phyloP scores from a whole-genome alignment of 2,113 vertebrate species.

The Kryptolebias marmoratus region DNA sequence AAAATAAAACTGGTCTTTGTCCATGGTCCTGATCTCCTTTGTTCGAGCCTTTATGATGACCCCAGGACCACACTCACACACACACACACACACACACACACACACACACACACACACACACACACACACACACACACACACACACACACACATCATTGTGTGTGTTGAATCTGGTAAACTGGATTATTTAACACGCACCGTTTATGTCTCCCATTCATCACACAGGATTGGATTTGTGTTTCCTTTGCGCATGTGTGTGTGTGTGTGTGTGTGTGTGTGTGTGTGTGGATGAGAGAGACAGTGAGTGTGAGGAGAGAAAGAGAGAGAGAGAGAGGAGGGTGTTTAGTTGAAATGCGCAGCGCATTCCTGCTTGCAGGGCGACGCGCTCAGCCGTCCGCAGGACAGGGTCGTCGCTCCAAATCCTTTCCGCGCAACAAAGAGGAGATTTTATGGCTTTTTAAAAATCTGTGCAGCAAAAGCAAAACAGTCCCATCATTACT shows the following conservation, averaged over 20 bases:
- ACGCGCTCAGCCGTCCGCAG: constrained; percentile 33
- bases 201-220: constrained; percentile 39
- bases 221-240: constrained; percentile 17
- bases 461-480: background rate
- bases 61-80: background rate
- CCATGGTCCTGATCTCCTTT: background rate
- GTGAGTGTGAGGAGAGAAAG: background rate
- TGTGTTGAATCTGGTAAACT: constrained; percentile 19
- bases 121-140: background rate
- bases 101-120: background rate
- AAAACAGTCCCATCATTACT: background rate
- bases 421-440: background rate
- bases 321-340: background rate
- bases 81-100: background rate
- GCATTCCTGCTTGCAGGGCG: constrained; percentile 57
- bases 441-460: background rate
- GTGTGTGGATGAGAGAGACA: background rate
- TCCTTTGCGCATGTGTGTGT: constrained; percentile 4
- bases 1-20: no score
- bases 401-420: constrained; percentile 10
- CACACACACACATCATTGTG: background rate
- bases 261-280: constrained; percentile 6
- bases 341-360: constrained; percentile 63
- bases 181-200: constrained; percentile 36
- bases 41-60: constrained; percentile 10